Evolutionary conservation across 2,113 vertebrate species (phyloP).

Genomic region (Camelus bactrianus): DNA sequence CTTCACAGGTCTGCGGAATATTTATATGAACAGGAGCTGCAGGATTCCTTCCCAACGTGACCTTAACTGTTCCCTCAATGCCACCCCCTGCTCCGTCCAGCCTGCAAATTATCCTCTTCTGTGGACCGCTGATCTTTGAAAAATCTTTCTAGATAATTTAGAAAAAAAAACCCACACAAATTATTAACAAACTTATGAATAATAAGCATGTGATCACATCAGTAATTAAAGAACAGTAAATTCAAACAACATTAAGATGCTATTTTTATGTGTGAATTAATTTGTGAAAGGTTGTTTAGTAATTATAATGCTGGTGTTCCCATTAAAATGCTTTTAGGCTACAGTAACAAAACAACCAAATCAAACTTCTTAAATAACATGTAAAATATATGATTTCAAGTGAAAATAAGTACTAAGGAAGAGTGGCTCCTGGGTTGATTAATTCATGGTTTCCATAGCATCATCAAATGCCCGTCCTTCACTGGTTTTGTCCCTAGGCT

Average conservation of each 20-base stretch:
- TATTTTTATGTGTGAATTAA: constrained; percentile 3
- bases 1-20: background rate
- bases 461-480: background rate
- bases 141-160: constrained; percentile 44
- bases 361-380: constrained; percentile 3
- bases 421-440: background rate
- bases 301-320: background rate
- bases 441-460: background rate
- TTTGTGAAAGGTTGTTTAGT: constrained; percentile 45
- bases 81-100: background rate
- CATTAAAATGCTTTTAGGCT: constrained; percentile 49
- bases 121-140: background rate
- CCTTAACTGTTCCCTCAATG: background rate
- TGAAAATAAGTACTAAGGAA: constrained; percentile 5
- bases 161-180: background rate
- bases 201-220: constrained; percentile 42
- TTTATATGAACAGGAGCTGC: background rate
- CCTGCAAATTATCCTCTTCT: background rate
- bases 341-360: background rate
- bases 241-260: constrained; percentile 45
- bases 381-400: constrained; percentile 4
- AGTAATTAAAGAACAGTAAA: constrained; percentile 56
- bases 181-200: constrained; percentile 16
- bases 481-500: background rate
- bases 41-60: background rate